Base-by-base conservation (phyloP, 2,797 vertebrate genomes). In the Clamator glandarius region DNA sequence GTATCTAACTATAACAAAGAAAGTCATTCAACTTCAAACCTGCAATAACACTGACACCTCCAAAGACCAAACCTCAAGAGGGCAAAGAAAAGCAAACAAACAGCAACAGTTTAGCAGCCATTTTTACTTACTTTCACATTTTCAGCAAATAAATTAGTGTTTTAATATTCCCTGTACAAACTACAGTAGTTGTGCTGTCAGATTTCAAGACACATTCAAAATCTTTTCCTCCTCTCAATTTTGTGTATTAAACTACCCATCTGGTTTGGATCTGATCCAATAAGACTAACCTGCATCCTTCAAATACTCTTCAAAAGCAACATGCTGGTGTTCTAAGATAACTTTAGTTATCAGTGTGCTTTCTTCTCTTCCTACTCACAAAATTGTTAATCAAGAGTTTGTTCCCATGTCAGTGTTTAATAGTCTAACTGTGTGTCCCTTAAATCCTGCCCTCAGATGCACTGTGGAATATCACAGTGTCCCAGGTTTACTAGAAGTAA, bases 111-210 rank as follows among this genome's bases (percentile, higher is more conserved):
- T 92, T 58, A 87, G 67, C 74, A 89, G 67, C 16, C 44, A 39
- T 63, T 85, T 92, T 74, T n/a, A 68, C 51, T 81, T 85, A 52
- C 48, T 63, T 75, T 26, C 88, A 69, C 48, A 61, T 93, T 82
- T 84, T 82, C 36, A 84, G 62, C 61, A 79, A 93, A 84, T 24
- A 85, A 94, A 93, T 77, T 26, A 80, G 24, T 50, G 41, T 29
- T 76, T 92, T 77, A 80, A 90, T 67, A 95, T 90, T 95, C 86
- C 61, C 64, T 58, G 29, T 19, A 50, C 46, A 93, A 80, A 83
- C 67, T 51, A 77, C 41, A 55, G 75, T 50, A 94, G 72, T 39
- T 77, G 74, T 46, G 52, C 67, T 80, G 59, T 87, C 44, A 89
- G 67, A 87, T 84, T 84, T 82, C 74, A 90, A 84, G 81, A 67